Conservation (phyloP, 1,140 invertebrate species). For the Eufriesea mexicana region DNA sequence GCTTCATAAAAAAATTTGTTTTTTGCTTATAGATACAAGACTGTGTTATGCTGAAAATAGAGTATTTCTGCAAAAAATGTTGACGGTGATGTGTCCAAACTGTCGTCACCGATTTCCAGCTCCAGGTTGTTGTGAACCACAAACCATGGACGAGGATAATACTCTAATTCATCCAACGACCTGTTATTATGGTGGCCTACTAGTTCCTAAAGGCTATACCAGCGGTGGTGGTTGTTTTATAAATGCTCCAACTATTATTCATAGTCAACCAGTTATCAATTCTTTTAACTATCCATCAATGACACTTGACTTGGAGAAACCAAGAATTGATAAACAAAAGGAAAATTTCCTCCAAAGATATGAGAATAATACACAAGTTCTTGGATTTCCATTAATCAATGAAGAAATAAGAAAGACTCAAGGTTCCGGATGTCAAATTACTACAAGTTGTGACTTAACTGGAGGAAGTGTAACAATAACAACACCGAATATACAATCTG, state of each 20-base stretch:
- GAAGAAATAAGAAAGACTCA: constrained; percentile 6
- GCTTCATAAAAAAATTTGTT: not conserved
- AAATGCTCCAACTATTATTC: constrained; percentile 70
- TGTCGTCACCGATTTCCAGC: constrained; percentile 84
- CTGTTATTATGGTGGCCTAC: constrained; percentile 62
- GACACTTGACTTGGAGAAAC: constrained; percentile 16
- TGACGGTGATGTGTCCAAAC: constrained; percentile 84
- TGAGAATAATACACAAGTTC: not conserved
- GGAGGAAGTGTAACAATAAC: constrained; percentile 74
- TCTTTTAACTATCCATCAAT: constrained; percentile 35
- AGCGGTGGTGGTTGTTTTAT: constrained; percentile 68
- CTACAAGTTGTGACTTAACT: constrained; percentile 68
- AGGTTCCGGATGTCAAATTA: constrained; percentile 64
- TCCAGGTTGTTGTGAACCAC: constrained; percentile 68
- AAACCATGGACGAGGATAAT: constrained; percentile 18
- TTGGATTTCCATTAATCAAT: constrained; percentile 16
- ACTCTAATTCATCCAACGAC: constrained; percentile 8
- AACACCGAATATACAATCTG: constrained; percentile 71
- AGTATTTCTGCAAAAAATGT: constrained; percentile 61
- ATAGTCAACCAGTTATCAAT: constrained; percentile 67
- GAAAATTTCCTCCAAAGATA: not conserved
- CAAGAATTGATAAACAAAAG: constrained; percentile 29
- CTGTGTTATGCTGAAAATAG: constrained; percentile 35
- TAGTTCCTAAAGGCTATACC: constrained; percentile 66
- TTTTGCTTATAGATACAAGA: constrained; percentile 44